A percentile compares a stretch with the other conserved stretches of the same genome.
phyloP scores from a whole-genome alignment of 2,113 vertebrate genomes.

The Phodopus roborovskii region DNA sequence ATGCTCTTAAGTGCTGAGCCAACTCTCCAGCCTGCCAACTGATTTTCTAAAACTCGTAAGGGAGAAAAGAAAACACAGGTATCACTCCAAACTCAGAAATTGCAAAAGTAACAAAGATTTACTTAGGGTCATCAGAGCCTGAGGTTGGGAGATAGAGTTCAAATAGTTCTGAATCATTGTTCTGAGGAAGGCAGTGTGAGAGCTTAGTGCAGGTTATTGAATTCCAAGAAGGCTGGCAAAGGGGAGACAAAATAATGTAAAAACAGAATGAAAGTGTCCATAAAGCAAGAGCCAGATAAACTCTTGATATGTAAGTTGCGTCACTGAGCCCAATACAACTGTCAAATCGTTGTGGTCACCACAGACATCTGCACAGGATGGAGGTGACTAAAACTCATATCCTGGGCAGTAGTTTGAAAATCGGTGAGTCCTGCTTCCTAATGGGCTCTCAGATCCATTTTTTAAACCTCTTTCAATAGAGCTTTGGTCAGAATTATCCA shows the following conservation, averaged over 20 bases:
- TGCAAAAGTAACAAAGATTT: neutral
- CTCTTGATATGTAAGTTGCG: neutral
- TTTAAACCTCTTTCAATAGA: neutral
- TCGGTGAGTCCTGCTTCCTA: neutral
- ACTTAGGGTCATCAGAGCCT: neutral
- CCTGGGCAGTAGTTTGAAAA: neutral
- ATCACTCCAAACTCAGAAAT: neutral
- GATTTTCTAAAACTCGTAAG: neutral
- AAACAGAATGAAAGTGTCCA: neutral
- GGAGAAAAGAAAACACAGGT: neutral
- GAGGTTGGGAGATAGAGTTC: neutral
- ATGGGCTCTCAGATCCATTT: neutral
- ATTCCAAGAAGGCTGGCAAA: neutral
- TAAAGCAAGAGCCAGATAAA: neutral
- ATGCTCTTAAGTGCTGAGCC: neutral
- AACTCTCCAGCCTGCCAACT: neutral
- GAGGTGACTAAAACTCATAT: neutral
- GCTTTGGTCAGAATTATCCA: neutral
- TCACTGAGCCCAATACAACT: neutral
- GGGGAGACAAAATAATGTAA: neutral
- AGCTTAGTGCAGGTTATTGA: neutral
- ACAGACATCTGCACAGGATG: neutral
- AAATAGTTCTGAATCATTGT: neutral
- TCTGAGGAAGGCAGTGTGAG: neutral
- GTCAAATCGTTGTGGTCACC: neutral